Base-by-base conservation (phyloP, 2,888 invertebrate genomes). In the Andrena haemorrhoa region DNA sequence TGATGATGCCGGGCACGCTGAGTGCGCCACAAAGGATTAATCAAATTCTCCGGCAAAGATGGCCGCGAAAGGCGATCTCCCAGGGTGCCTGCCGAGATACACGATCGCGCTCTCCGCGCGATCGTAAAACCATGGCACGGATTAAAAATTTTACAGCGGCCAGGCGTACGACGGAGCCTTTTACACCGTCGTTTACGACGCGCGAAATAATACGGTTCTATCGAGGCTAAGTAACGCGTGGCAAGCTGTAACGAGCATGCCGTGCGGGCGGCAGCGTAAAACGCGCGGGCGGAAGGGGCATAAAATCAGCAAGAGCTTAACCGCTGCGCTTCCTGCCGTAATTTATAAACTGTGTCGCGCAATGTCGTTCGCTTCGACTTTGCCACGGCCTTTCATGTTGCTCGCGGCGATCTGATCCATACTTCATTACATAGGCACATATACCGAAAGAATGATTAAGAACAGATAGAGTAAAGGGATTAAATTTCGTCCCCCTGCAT, bases 261-360 rank as follows among this genome's bases (percentile, higher is more conserved):
- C 71, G 60, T 61, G 58, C 60, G 70, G 71, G 71, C 51, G 63
- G 8, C 26, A 35, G 74, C 75, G 61, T 41, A 68, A 75, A 68
- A 63, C 41, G 63, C 61, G 63, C 69, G 35, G 35, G 53, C 68
- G 69, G 47, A 84, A 75, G 64, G 61, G 60, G 53, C 58, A 53
- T 78, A 75, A 75, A 85, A 78, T 85, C 85, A 66, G 53, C 75
- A 41, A 60, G 70, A 70, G 60, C 70, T 56, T 56, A 56, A 58
- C 41, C 31, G 53, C 51, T 20, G 64, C 16, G 74, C 29, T 63
- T 83, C 61, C 72, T 73, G 71, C 33, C 51, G 23, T 58, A 69
- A 78, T 68, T 79, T 79, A 82, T 69, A 82, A 85, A 85, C 78
- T 82, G 63, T 71, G 66, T 26, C 80, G 61, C 33, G 47, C n/a